Evolutionary conservation across 2,888 invertebrate genomes (phyloP).

Genomic region (Phragmatobia fuliginosa): DNA sequence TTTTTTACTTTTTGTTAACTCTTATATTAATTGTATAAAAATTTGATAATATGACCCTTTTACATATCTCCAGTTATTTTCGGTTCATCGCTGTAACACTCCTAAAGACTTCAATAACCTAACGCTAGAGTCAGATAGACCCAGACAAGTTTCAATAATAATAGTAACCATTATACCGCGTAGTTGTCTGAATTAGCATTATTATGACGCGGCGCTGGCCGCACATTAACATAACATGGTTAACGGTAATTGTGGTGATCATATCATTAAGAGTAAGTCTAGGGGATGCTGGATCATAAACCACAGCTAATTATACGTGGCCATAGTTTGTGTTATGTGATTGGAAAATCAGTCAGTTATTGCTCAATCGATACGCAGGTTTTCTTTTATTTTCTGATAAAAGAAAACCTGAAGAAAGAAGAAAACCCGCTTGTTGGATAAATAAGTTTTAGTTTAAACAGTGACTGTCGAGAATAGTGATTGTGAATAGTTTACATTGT

Average conservation of each 20-base stretch:
- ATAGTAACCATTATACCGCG: constrained; percentile 4
- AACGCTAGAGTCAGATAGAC: not conserved
- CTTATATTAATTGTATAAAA: too few species aligned
- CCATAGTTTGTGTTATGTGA: not conserved
- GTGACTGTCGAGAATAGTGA: not conserved
- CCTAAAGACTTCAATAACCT: not conserved
- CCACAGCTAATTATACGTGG: not conserved
- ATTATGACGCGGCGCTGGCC: constrained; percentile 16
- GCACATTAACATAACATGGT: constrained; percentile 24
- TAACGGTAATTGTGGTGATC: constrained; percentile 9
- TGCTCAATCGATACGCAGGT: not conserved
- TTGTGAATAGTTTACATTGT: not conserved
- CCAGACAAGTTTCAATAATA: not conserved
- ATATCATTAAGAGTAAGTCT: not conserved
- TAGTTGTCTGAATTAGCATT: constrained; percentile 19
- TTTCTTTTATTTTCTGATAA: too few species aligned
- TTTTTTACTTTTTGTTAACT: too few species aligned
- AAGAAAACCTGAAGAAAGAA: too few species aligned
- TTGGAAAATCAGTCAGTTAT: not conserved
- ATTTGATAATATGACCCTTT: too few species aligned
- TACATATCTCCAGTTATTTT: too few species aligned
- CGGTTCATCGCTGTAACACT: too few species aligned
- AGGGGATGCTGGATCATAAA: not conserved
- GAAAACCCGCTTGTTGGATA: too few species aligned
- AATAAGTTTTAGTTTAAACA: too few species aligned